phyloP scores from a whole-genome alignment of 1,140 invertebrate genomes.

The Macrobrachium nipponense region DNA sequence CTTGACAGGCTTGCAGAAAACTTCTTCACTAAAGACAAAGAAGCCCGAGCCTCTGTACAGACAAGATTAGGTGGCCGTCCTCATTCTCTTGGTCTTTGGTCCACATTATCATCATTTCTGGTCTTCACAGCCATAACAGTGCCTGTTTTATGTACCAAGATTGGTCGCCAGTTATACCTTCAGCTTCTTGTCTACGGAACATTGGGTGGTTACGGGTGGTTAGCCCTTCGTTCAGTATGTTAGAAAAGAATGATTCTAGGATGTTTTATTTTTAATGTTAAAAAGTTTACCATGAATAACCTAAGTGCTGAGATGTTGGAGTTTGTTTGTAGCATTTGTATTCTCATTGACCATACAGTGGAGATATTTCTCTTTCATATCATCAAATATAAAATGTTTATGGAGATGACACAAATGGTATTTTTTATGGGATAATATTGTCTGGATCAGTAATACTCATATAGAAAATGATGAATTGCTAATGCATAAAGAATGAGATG shows the following conservation, averaged over 20 bases:
- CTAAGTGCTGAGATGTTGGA: too few species aligned
- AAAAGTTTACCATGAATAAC: too few species aligned
- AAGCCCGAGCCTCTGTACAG: conserved; percentile 22
- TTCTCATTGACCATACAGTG: too few species aligned
- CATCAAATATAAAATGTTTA: too few species aligned
- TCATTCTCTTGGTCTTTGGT: conserved; percentile 31
- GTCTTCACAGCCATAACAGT: conserved; percentile 45
- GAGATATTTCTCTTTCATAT: too few species aligned
- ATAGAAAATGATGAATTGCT: too few species aligned
- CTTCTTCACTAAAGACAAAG: conserved; percentile 43
- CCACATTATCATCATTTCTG: conserved; percentile 53
- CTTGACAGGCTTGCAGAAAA: conserved; percentile 46
- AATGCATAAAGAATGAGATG: too few species aligned
- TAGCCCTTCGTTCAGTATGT: conserved; percentile 48
- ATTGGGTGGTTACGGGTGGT: conserved; percentile 47
- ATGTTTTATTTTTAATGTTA: too few species aligned
- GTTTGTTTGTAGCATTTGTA: too few species aligned
- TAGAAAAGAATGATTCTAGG: background rate
- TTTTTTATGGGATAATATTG: too few species aligned
- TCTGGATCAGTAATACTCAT: too few species aligned
- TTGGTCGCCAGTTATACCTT: conserved; percentile 45
- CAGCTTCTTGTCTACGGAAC: conserved; percentile 41
- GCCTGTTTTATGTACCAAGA: conserved; percentile 41
- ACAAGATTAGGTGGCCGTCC: conserved; percentile 29
- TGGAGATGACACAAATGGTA: too few species aligned